Base-by-base conservation (phyloP, 2,888 invertebrate species). In the Acronicta leporina region DNA sequence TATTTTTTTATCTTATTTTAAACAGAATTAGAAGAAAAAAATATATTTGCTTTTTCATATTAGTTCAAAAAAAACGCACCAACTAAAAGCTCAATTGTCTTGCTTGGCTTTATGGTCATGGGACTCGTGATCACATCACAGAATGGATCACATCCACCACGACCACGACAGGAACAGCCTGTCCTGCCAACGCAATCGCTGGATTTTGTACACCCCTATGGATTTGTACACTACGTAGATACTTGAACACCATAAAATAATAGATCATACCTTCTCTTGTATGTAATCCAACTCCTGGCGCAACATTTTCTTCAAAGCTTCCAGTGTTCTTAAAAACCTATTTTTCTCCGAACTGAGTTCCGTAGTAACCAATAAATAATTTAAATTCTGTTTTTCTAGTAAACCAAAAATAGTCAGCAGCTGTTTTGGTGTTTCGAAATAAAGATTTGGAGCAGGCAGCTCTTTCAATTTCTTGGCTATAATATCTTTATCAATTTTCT, bases 361-460 rank as follows among this genome's bases (percentile, higher is more conserved):
- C 71, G 93, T 94, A 0, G 92, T 92, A 13, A 88, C 88, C 33
- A 94, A 76, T 63, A 94, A 87, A 79, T 91, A 94, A 75, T 94
- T 92, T 40, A 94, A 83, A 80, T 94, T 94, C 77, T 94, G 94
- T 59, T 92, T 89, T 65, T 94, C 94, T 27, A 92, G 67, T 64
- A 86, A 83, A 60, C 84, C 82, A 75, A 94, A 94, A 41, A 90
- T 87, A 10, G 75, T 73, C 3, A 90, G 65, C 45, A 94, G 67
- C 75, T 94, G 92, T 15, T 90, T 84, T 13, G 94, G 89, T 25
- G 74, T 85, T 77, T 91, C 80, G 64, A 94, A 94, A 79, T 90
- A 94, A 16, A 94, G 78, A 57, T 84, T 79, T n/a, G 91, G 87
- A 8, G 84, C 71, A n/a, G 90, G 86, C 15, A 93, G 71, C 33